A percentile compares a stretch with the other conserved stretches of the same genome.
phyloP scores from a whole-genome alignment of 2,888 invertebrate species.

The Lycia hirtaria region DNA sequence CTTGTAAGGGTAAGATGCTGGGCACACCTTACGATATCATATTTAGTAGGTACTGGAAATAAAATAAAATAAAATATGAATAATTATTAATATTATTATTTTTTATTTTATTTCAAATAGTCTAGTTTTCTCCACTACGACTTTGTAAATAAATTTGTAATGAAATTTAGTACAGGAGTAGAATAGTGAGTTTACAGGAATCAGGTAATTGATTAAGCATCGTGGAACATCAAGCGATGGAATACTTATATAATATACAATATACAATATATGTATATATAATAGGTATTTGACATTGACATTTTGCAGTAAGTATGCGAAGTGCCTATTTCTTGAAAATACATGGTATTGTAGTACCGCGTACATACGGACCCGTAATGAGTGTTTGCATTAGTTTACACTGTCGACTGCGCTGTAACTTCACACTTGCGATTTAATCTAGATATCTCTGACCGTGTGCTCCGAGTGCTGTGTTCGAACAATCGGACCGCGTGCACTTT shows the following conservation, averaged over 20 bases:
- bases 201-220: neutral
- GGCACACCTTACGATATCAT: constrained; percentile 44
- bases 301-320: constrained; percentile 44
- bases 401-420: constrained; percentile 50
- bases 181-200: neutral
- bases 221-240: too few relatives aligned
- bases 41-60: constrained; percentile 39
- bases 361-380: constrained; percentile 62
- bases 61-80: neutral
- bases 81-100: too few relatives aligned
- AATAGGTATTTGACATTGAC: too few relatives aligned
- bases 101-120: too few relatives aligned
- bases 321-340: constrained; percentile 50
- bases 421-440: constrained; percentile 49
- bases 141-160: too few relatives aligned
- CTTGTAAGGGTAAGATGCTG: constrained; percentile 54
- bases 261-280: too few relatives aligned
- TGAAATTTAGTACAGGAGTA: too few relatives aligned
- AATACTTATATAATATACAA: too few relatives aligned
- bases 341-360: constrained; percentile 65
- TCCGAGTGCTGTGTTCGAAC: too few relatives aligned
- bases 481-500: too few relatives aligned
- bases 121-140: too few relatives aligned
- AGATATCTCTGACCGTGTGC: too few relatives aligned
- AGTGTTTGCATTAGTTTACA: constrained; percentile 58